These are phyloP conservation scores for Archegozetes longisetosus DNA, from an alignment of 1,140 invertebrate genomes.

Conservation along the genomic window DNA sequence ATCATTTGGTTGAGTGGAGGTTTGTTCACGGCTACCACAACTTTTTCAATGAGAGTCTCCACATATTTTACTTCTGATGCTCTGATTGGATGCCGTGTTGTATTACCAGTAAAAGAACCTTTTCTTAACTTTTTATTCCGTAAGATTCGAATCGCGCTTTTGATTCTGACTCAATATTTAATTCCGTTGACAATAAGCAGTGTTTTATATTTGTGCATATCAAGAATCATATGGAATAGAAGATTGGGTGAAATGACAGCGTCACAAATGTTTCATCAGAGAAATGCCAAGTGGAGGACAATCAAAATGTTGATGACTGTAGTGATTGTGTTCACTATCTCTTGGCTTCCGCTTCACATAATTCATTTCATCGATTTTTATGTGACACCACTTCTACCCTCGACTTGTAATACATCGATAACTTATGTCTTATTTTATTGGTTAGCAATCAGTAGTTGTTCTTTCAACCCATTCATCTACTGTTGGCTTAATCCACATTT, in stretches of 20 bases:
- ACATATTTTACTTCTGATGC: constrained; percentile 20
- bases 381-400: not conserved
- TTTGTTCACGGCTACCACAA: constrained; percentile 34
- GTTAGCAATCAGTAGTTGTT: constrained; percentile 75
- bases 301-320: constrained; percentile 37
- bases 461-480: constrained; percentile 83
- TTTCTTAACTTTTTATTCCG: not conserved
- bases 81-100: constrained; percentile 28
- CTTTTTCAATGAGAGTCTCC: constrained; percentile 28
- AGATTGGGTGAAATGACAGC: constrained; percentile 19
- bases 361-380: constrained; percentile 21
- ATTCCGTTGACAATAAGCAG: constrained; percentile 33
- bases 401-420: not conserved
- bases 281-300: constrained; percentile 24
- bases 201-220: constrained; percentile 30
- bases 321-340: constrained; percentile 32
- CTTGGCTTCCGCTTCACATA: constrained; percentile 32
- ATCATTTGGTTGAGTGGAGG: constrained; percentile 34
- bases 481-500: constrained; percentile 75
- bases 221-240: constrained; percentile 24
- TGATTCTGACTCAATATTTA: constrained; percentile 35
- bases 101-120: constrained; percentile 25
- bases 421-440: constrained; percentile 55
- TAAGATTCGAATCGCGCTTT: constrained; percentile 28
- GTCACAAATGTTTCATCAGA: constrained; percentile 22